These are phyloP conservation scores for Lycodopsis pacificus DNA, from an alignment of 2,797 vertebrate genomes.

Conservation along the genomic window DNA sequence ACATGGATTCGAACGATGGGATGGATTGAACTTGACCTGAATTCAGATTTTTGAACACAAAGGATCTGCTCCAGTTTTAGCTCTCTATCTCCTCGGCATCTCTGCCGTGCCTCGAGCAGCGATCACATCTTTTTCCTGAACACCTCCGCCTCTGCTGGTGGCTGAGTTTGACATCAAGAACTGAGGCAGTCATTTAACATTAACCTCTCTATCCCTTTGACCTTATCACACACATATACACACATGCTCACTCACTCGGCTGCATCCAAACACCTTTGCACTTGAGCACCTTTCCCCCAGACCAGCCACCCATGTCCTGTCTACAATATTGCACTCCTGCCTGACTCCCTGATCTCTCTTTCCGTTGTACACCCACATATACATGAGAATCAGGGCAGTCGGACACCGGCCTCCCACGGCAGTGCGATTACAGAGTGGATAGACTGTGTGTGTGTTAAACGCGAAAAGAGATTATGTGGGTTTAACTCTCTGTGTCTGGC, in stretches of 20 bases:
- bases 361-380: slow-evolving; percentile 40
- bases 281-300: slow-evolving; percentile 46
- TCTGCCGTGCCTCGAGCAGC: slow-evolving; percentile 2
- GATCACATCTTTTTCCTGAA: slow-evolving; percentile 19
- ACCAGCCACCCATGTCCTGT: slow-evolving; percentile 63
- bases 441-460: slow-evolving; percentile 88
- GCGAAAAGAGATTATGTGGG: slow-evolving; percentile 93
- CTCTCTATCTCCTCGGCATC: slow-evolving; percentile 49
- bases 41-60: slow-evolving; percentile 68
- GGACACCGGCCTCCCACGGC: slow-evolving; percentile 84
- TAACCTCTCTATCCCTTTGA: slow-evolving; percentile 54
- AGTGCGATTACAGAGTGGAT: slow-evolving; percentile 85
- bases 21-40: slow-evolving; percentile 77
- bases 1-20: slow-evolving; percentile 63
- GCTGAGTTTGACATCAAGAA: slow-evolving; percentile 58
- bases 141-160: slow-evolving; percentile 37
- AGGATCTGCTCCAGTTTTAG: slow-evolving; percentile 68
- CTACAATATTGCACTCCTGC: slow-evolving; percentile 44
- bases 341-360: slow-evolving; percentile 14
- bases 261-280: slow-evolving; percentile 57
- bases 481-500: slow-evolving; percentile 91
- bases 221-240: slow-evolving; percentile 26
- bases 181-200: slow-evolving; percentile 54
- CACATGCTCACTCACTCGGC: slow-evolving; percentile 15
- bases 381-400: slow-evolving; percentile 45